A percentile compares a stretch with the other conserved stretches of the same genome.
phyloP scores from a whole-genome alignment of 2,113 vertebrate species.

The Syngnathoides biaculeatus region DNA sequence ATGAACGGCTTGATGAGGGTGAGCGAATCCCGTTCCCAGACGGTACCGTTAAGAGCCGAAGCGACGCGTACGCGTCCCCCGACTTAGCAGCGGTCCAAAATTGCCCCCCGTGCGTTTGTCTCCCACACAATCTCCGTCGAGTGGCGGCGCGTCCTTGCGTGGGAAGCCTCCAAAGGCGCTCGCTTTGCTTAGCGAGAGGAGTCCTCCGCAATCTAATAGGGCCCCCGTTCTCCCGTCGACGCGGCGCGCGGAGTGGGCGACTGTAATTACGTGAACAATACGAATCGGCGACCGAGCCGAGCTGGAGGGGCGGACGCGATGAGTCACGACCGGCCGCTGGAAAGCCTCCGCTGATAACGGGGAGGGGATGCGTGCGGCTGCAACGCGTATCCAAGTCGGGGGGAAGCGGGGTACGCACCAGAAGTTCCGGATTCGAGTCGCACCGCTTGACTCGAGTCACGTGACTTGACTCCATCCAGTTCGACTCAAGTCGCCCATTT shows the following conservation, averaged over 20 bases:
- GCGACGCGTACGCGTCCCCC: too few relatives aligned
- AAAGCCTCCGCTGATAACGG: neutral
- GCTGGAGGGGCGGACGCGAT: constrained; percentile 39
- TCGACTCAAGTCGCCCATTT: neutral
- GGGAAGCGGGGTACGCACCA: too few relatives aligned
- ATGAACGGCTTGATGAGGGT: too few relatives aligned
- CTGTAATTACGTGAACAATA: constrained; percentile 57
- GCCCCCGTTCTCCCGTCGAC: constrained; percentile 40
- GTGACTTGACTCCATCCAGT: neutral
- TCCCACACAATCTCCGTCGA: neutral
- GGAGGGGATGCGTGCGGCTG: constrained; percentile 12
- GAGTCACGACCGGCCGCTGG: constrained; percentile 57
- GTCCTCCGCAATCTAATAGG: constrained; percentile 17
- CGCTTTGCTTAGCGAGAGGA: constrained; percentile 10
- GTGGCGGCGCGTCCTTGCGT: neutral
- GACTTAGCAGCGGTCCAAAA: neutral
- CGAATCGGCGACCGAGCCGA: constrained; percentile 37
- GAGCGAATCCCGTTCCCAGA: neutral
- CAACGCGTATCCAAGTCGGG: constrained; percentile 7
- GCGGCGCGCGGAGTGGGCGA: constrained; percentile 40
- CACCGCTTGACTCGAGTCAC: too few relatives aligned
- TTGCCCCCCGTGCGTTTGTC: neutral
- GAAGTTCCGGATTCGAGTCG: too few relatives aligned
- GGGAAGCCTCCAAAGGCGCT: constrained; percentile 5
- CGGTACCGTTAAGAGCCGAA: too few relatives aligned